Base-by-base conservation (phyloP, 2,888 invertebrate genomes). In the Tipula confusa region DNA sequence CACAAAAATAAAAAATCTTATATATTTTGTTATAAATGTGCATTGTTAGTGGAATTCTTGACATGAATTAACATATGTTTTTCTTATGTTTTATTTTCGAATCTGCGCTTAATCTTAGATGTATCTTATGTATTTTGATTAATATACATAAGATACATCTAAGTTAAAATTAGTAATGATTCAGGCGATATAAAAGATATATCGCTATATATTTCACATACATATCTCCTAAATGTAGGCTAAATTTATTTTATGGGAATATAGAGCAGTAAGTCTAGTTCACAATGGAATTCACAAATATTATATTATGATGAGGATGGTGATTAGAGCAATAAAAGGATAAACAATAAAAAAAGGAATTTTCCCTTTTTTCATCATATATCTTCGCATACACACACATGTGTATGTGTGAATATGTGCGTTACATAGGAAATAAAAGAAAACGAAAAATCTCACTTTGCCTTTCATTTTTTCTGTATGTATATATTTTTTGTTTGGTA, bases 51-150 rank as follows among this genome's bases (percentile, higher is more conserved):
- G 24, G 64, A 64, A 64, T 64, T 80, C 29, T 80, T 80, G 80
- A 80, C 29, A 80, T 9, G 80, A 80, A 80, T 80, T 80, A 80
- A 80, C 80, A 80, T 31, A 80, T 80, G 80, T 80, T 80, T n/a
- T 80, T 29, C 1, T 29, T 29, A 29, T 80, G 80, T 80, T n/a
- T 80, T 80, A 64, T 64, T 24, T 24, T 64, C 64, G 18, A 24
- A 64, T 43, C n/a, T 43, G 15, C 24, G 24, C 11, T 64, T 64
- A 11, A 64, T 64, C 24, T 64, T 64, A 24, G 24, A 24, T 64
- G n/a, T n/a, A n/a, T 64, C 64, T 18, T 11, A 24, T 64, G 24
- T 64, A 64, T 64, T 64, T 64, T 24, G 24, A 9, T 64, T 24
- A n/a, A n/a, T 9, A 9, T 43, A 2, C n/a, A 38, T 43, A 13